Base-by-base conservation (phyloP, 2,888 invertebrate species). In the Dryobotodes eremita region DNA sequence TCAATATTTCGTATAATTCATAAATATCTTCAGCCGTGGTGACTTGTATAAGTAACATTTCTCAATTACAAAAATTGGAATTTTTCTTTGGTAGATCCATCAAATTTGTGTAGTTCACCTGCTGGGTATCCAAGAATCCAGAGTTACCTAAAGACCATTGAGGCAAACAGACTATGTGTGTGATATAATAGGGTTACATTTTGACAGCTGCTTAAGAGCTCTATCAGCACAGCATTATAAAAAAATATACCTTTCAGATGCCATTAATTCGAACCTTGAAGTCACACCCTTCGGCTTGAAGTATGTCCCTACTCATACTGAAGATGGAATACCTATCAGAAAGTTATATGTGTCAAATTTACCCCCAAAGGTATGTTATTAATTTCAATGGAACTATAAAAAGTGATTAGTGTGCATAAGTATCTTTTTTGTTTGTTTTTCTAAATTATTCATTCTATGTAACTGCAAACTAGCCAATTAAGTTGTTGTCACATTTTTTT, bases 311-410 rank as follows among this genome's bases (percentile, higher is more conserved):
- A 97, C 96, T 82, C 96, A 96, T 83, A 97, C 97, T 57, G 96
- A 97, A 92, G 97, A 97, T 93, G 97, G 97, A 79, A 96, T 97
- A 90, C 97, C 97, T 31, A 97, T 97, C 86, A 94, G 97, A 90
- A 97, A 97, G 91, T 90, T 97, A 77, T 97, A 97, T 90, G 95
- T 97, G 80, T 95, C 97, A 36, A 97, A 97, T 91, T 93, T 97
- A 89, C 97, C 97, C 81, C 94, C 96, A 80, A 96, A 97, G 92
- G 97, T 97, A 93, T 94, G 93, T 8, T 70, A 11, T n/a, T 69
- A 36, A 11, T 69, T 36, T 59, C 59, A 36, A 36, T 20, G 17
- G 11, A 70, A 70, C 36, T n/a, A 20, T 17, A 11, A 36, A 70
- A 70, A 36, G 7, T 36, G 23, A 36, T 23, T 36, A 36, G 10